phyloP scores from a whole-genome alignment of 1,140 invertebrate genomes.

The Himalopsyche phryganea region DNA sequence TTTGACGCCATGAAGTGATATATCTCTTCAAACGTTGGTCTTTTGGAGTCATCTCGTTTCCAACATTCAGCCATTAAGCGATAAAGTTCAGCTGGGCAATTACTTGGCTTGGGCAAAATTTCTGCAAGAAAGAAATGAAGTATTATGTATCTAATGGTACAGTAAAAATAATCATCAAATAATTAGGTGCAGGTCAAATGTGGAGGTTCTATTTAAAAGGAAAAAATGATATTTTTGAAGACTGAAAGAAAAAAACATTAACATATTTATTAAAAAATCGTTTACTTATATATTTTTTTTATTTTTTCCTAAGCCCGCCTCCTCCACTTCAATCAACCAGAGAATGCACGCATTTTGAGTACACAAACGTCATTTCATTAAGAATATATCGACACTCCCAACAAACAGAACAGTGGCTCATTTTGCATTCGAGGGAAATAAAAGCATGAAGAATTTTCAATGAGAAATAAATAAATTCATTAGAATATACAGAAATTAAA shows the following conservation, averaged over 20 bases:
- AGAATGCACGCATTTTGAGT: too few relatives aligned
- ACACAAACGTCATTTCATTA: too few relatives aligned
- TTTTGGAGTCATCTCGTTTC: constrained; percentile 60
- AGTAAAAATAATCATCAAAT: background rate
- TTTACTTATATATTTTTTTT: background rate
- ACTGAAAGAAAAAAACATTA: background rate
- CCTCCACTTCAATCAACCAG: too few relatives aligned
- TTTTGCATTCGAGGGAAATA: too few relatives aligned
- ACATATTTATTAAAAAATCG: background rate
- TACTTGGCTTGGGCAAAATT: constrained; percentile 63
- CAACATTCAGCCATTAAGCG: constrained; percentile 78
- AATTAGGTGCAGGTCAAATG: too few relatives aligned
- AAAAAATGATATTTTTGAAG: background rate
- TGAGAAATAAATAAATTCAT: too few relatives aligned
- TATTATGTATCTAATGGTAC: background rate
- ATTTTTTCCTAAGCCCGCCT: background rate
- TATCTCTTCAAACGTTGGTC: constrained; percentile 75
- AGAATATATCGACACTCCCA: too few relatives aligned
- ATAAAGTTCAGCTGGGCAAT: constrained; percentile 74
- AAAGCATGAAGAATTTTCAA: too few relatives aligned
- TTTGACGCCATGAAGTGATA: constrained; percentile 67
- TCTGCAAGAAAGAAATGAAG: constrained; percentile 44
- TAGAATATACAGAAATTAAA: too few relatives aligned
- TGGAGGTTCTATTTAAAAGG: background rate
- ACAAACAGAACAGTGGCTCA: too few relatives aligned